A percentile compares a stretch with the other conserved stretches of the same genome.
These are phyloP conservation scores for Aphis gossypii DNA, from an alignment of 1,140 invertebrate species.

Conservation along the genomic window DNA sequence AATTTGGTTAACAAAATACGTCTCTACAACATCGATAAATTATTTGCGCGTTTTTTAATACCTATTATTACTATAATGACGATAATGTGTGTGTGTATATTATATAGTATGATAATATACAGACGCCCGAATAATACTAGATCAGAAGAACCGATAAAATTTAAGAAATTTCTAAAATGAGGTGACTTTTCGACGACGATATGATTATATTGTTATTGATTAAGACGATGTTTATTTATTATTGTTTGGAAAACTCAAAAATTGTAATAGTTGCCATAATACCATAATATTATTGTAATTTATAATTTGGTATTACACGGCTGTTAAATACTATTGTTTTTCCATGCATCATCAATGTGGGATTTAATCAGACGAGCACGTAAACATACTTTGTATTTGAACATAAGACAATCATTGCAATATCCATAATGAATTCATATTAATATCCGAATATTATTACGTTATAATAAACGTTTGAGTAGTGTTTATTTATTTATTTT, in stretches of 20 bases:
- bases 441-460: too few species aligned
- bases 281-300: neutral
- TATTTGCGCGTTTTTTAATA: neutral
- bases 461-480: neutral
- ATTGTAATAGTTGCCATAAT: neutral
- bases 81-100: neutral
- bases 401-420: neutral
- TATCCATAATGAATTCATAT: neutral
- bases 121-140: neutral
- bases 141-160: neutral
- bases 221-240: neutral
- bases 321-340: neutral
- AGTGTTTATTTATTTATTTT: neutral
- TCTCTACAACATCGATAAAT: neutral
- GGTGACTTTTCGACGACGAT: neutral
- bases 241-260: neutral
- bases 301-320: neutral
- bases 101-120: neutral
- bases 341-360: neutral
- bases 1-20: neutral
- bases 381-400: neutral
- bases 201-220: neutral
- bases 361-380: neutral
- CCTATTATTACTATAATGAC: neutral
- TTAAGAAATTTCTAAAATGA: neutral